Percentiles rank a stretch among this genome's conserved stretches.
phyloP scores from a whole-genome alignment of 2,113 vertebrate species.

The Syrmaticus mikado region DNA sequence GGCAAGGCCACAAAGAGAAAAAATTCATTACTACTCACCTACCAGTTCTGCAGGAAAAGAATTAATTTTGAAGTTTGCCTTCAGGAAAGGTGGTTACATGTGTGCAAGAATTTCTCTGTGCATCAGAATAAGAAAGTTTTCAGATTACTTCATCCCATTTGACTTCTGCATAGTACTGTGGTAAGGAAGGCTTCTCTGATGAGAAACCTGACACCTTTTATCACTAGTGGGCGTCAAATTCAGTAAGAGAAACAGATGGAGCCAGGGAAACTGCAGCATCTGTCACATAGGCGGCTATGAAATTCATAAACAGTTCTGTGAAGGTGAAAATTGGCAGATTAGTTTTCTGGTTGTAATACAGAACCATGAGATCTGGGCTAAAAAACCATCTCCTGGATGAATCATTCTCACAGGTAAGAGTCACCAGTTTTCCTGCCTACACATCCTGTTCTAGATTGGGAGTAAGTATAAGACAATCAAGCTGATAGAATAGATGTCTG shows the following conservation, averaged over 20 bases:
- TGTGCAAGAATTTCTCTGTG: conserved; percentile 28
- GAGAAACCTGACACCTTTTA: conserved; percentile 59
- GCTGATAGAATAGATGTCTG: neutral
- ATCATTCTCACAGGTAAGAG: conserved; percentile 19
- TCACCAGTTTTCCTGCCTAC: neutral
- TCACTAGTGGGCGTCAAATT: conserved; percentile 64
- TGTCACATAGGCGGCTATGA: conserved; percentile 50
- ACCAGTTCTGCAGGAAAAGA: neutral
- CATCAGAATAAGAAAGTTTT: conserved; percentile 55
- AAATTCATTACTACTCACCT: neutral
- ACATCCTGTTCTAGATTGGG: neutral
- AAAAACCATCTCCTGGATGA: conserved; percentile 12
- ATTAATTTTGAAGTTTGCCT: conserved; percentile 49
- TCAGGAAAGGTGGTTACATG: conserved; percentile 12
- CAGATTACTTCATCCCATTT: conserved; percentile 60
- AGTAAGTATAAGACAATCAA: neutral
- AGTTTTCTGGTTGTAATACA: conserved; percentile 26
- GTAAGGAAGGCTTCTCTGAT: conserved; percentile 52
- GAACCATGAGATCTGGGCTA: neutral
- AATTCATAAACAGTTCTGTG: conserved; percentile 55
- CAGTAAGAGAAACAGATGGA: conserved; percentile 62
- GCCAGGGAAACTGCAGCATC: conserved; percentile 59
- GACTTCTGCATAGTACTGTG: conserved; percentile 43
- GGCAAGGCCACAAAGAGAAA: neutral
- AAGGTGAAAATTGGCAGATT: conserved; percentile 59